Conservation (phyloP, 2,113 vertebrate genomes). For the Mandrillus leucophaeus region DNA sequence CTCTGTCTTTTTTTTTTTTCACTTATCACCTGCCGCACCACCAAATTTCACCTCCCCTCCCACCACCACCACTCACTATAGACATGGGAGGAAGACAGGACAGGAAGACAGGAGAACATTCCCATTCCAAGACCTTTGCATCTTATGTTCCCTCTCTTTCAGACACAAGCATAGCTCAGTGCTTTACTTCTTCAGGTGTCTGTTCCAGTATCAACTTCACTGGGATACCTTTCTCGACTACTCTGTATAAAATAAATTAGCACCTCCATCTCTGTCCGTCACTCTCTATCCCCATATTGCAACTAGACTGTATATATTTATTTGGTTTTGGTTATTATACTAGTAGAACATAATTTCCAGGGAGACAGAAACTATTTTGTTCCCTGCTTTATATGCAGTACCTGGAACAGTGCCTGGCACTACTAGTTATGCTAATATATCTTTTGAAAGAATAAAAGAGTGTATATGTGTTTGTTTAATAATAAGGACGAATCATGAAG, state of each 20-base stretch:
- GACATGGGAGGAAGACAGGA: not conserved
- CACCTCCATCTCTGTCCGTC: not conserved
- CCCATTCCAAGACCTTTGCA: not conserved
- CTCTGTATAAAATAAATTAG: not conserved
- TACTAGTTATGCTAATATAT: not conserved
- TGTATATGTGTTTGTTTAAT: not conserved
- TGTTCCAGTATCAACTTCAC: not conserved
- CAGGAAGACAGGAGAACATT: not conserved
- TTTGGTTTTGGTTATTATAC: not conserved
- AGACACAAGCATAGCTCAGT: not conserved
- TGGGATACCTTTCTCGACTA: not conserved
- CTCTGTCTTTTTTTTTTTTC: not conserved
- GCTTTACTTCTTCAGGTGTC: not conserved
- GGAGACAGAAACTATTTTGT: not conserved
- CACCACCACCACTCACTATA: rapidly evolving
- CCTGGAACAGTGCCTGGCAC: not conserved
- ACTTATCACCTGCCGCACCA: not conserved
- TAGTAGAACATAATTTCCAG: not conserved
- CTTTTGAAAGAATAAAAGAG: not conserved
- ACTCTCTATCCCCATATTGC: not conserved
- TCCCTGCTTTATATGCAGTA: not conserved
- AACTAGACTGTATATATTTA: not conserved
- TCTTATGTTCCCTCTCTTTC: not conserved
- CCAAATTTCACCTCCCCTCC: not conserved
- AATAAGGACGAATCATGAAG: not conserved